A percentile compares a stretch with the other conserved stretches of the same genome.
These are phyloP conservation scores for Hemicordylus capensis DNA, from an alignment of 2,113 vertebrate genomes.

Conservation along the genomic window DNA sequence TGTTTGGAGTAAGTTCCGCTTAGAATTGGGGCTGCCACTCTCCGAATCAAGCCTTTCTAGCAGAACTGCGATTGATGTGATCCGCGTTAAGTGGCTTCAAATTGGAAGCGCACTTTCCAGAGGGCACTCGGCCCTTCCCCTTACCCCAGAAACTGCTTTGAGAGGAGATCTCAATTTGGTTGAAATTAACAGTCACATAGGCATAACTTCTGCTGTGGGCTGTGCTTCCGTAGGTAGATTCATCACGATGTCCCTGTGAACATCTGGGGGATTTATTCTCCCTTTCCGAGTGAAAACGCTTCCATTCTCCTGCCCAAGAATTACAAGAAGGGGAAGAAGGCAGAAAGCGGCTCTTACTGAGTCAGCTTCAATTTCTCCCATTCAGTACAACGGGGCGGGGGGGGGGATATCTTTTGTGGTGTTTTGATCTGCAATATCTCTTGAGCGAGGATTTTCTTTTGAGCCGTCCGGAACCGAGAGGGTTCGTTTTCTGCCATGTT, in stretches of 20 bases:
- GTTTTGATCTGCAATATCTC: background rate
- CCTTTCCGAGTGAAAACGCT: background rate
- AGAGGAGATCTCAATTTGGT: background rate
- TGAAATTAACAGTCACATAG: background rate
- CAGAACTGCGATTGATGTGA: background rate
- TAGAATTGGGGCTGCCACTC: background rate
- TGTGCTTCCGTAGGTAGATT: no score
- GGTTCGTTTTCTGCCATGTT: background rate
- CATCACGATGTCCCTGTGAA: no score
- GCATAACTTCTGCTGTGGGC: background rate
- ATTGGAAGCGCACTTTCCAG: background rate
- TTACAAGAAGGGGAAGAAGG: no score
- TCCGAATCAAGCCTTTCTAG: background rate
- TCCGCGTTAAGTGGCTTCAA: accelerated
- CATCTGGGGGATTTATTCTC: no score
- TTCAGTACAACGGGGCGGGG: background rate
- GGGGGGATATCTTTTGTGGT: no score
- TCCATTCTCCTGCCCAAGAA: background rate
- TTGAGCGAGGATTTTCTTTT: background rate
- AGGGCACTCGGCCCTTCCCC: background rate
- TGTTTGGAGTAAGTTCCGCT: background rate
- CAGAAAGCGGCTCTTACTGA: background rate
- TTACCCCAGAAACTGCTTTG: background rate
- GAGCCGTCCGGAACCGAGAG: no score
- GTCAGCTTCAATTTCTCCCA: background rate